Evolutionary conservation across 2,888 invertebrate genomes (phyloP).

Genomic region (Biston stratarius): DNA sequence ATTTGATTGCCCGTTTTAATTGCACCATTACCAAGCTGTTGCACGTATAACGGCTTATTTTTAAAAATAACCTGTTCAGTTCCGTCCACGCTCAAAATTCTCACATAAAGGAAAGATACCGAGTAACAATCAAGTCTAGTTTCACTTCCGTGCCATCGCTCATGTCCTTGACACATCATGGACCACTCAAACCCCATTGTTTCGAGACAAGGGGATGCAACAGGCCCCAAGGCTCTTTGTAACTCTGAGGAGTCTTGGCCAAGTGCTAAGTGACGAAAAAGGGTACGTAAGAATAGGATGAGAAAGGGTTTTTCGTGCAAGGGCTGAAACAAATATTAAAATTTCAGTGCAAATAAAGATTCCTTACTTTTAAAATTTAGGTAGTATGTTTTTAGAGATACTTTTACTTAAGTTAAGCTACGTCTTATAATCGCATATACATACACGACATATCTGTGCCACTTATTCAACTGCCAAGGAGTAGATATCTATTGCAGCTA

Average conservation of each 20-base stretch:
- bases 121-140: constrained; percentile 1
- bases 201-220: constrained; percentile 45
- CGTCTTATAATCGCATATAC: neutral
- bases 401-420: neutral
- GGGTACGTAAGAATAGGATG: constrained; percentile 24
- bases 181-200: constrained; percentile 40
- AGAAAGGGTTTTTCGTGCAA: constrained; percentile 20
- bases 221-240: constrained; percentile 42
- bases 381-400: neutral
- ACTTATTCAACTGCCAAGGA: too few species aligned
- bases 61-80: too few species aligned
- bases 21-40: too few species aligned
- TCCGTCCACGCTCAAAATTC: too few species aligned
- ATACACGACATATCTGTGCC: too few species aligned
- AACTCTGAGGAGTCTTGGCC: constrained; percentile 28
- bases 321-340: neutral
- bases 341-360: neutral
- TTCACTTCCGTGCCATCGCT: constrained; percentile 18
- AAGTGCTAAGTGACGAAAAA: constrained; percentile 35
- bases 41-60: too few species aligned
- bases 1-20: too few species aligned
- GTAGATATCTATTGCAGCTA: too few species aligned
- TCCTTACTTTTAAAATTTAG: neutral
- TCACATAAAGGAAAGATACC: neutral
- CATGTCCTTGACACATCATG: constrained; percentile 30